phyloP scores from a whole-genome alignment of 1,140 invertebrate genomes.

The Trichonephila inaurata region DNA sequence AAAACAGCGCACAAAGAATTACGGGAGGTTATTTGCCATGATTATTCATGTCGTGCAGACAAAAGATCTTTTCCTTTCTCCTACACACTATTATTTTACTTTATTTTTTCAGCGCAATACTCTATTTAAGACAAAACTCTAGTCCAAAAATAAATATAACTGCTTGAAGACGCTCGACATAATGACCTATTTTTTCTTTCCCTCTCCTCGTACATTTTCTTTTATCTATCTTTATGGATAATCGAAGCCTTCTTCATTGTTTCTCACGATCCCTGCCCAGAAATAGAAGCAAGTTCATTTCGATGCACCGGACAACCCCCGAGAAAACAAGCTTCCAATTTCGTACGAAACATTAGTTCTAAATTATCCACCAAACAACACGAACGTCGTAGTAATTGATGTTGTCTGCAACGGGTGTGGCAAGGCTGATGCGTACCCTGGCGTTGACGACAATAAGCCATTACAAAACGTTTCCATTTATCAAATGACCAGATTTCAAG shows the following conservation, averaged over 20 bases:
- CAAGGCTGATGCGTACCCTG: neutral
- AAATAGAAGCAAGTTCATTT: neutral
- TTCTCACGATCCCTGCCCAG: neutral
- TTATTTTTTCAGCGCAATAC: no score
- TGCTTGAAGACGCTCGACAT: no score
- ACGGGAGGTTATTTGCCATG: no score
- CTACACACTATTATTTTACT: no score
- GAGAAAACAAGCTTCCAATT: neutral
- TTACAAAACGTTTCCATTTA: neutral
- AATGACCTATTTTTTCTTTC: neutral
- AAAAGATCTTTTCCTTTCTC: no score
- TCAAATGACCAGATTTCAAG: neutral
- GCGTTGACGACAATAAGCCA: neutral
- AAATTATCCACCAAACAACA: neutral
- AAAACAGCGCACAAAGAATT: no score
- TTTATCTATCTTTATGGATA: neutral
- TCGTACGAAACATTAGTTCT: neutral
- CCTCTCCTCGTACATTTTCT: neutral
- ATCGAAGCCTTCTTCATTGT: neutral
- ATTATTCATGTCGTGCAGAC: no score
- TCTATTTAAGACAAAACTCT: no score
- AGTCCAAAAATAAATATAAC: no score
- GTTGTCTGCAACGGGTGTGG: constrained; percentile 5
- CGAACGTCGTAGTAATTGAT: neutral
- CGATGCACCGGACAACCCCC: neutral